These are phyloP conservation scores for Coreoperca whiteheadi DNA, from an alignment of 2,113 vertebrate genomes.

Conservation along the genomic window DNA sequence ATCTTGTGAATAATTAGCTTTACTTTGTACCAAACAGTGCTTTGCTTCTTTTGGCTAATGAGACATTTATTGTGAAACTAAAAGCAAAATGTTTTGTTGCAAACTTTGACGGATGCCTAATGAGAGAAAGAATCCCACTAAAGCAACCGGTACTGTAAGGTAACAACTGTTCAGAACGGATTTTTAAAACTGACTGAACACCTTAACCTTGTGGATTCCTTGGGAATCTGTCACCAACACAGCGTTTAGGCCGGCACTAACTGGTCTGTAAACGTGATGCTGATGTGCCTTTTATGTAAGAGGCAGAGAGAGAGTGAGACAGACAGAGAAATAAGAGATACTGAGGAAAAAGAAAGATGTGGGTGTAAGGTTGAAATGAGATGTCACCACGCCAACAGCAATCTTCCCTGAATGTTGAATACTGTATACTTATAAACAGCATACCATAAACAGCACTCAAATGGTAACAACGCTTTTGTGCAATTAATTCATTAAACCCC, in stretches of 20 bases:
- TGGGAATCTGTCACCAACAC: constrained; percentile 48
- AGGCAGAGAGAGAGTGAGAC: constrained; percentile 47
- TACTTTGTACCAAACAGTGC: constrained; percentile 18
- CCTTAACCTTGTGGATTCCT: not conserved
- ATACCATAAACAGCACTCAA: constrained; percentile 28
- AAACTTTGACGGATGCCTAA: constrained; percentile 10
- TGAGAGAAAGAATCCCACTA: constrained; percentile 3
- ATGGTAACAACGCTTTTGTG: constrained; percentile 33
- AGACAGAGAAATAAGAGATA: constrained; percentile 59
- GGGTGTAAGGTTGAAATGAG: constrained; percentile 81
- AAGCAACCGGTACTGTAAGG: not conserved
- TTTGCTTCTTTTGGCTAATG: not conserved
- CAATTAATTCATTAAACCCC: constrained; percentile 57
- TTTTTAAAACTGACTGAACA: constrained; percentile 21
- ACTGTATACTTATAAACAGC: constrained; percentile 42
- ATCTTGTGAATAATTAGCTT: not conserved
- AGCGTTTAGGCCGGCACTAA: constrained; percentile 33
- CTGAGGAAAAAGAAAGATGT: constrained; percentile 69
- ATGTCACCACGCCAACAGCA: constrained; percentile 79
- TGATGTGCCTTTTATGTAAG: constrained; percentile 77
- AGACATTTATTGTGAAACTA: constrained; percentile 10
- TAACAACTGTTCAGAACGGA: not conserved
- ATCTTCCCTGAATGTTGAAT: constrained; percentile 65
- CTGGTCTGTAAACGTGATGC: constrained; percentile 65
- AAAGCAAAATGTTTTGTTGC: constrained; percentile 19